A percentile compares a stretch with the other conserved stretches of the same genome.
phyloP scores from a whole-genome alignment of 1,140 invertebrate species.

The Nymphalis io region DNA sequence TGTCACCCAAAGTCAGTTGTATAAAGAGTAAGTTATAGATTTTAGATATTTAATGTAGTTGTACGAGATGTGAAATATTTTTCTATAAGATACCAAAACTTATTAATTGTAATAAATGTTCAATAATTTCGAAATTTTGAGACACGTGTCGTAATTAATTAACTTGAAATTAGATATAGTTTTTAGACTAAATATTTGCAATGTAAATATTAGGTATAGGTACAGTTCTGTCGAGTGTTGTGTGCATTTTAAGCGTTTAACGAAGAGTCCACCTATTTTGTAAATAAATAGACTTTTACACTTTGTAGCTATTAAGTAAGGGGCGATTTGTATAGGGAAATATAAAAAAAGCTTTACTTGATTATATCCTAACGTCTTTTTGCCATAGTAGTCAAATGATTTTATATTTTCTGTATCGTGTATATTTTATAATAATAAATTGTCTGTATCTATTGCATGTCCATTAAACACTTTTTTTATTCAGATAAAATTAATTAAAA shows the following conservation, averaged over 20 bases:
- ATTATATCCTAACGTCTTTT: constrained; percentile 39
- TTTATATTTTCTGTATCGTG: constrained; percentile 17
- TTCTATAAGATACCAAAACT: constrained; percentile 67
- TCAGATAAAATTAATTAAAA: not conserved
- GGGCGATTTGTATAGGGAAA: constrained; percentile 32
- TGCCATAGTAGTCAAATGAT: constrained; percentile 66
- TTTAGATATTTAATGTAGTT: constrained; percentile 19
- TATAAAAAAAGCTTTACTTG: constrained; percentile 46
- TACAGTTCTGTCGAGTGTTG: constrained; percentile 57
- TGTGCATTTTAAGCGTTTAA: constrained; percentile 73
- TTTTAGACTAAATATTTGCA: constrained; percentile 39
- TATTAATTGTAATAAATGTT: constrained; percentile 40
- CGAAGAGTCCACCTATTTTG: constrained; percentile 80
- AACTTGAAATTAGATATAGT: constrained; percentile 41
- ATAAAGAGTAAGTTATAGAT: constrained; percentile 15
- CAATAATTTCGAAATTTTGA: constrained; percentile 30
- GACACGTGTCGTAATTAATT: constrained; percentile 16
- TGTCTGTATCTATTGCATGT: not conserved
- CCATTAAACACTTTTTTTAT: not conserved
- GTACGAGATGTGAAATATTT: constrained; percentile 48
- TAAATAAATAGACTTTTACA: constrained; percentile 79
- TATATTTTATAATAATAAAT: constrained; percentile 7
- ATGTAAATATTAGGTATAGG: constrained; percentile 40
- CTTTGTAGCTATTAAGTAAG: constrained; percentile 53
- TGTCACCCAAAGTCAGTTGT: constrained; percentile 29